Evolutionary conservation across 53 echinoderm and acorn worm species (phyloP), one percentile per base, ranked within the genome.

Genomic region (Stichopus horrens): DNA sequence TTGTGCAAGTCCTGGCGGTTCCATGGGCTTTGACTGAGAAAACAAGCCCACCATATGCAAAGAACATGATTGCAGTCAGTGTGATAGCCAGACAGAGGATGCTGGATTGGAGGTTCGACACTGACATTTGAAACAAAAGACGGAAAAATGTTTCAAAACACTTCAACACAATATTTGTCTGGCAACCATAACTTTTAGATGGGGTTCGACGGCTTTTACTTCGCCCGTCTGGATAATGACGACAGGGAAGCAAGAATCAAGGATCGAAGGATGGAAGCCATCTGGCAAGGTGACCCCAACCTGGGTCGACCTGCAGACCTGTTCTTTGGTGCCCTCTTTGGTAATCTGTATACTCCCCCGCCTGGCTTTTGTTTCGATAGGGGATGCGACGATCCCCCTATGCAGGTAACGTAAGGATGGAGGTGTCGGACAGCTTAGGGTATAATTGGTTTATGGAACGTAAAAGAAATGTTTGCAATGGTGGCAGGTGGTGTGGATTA

Each of bases 281-380:
- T 90, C 14, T 90, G 90, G 90, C 71, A 84, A 52, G 90, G 90
- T 10, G 90, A 90, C 67, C 73, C 83, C 14, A 83, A 58, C 79
- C 58, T 90, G 52, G 85, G 90, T 21, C 13, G 23, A 7, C 20
- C 84, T 5, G 90, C 90, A 9, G 84, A 84, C 23, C 22, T 90
- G 23, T 84, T 90, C 57, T 90, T 90, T 84, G 90, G 84, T 9
- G 84, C 66, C 10, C 90, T 90, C 1, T 90, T 14, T 87, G 87
- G 87, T 58, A 23, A 73, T 18, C 89, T 90, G 74, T 95, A 95
- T 57, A 87, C 91, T 13, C 93, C 91, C 21, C 91, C 90, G 8
- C 18, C 52, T 57, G 90, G 90, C 11, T 77, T 79, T 23, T 86
- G 86, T 71, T 76, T 86, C 76, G 90, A 91, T 81, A 20, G 63